A percentile compares a stretch with the other conserved stretches of the same genome.
phyloP scores from a whole-genome alignment of 1,140 invertebrate species.

The Olivierus martensii region DNA sequence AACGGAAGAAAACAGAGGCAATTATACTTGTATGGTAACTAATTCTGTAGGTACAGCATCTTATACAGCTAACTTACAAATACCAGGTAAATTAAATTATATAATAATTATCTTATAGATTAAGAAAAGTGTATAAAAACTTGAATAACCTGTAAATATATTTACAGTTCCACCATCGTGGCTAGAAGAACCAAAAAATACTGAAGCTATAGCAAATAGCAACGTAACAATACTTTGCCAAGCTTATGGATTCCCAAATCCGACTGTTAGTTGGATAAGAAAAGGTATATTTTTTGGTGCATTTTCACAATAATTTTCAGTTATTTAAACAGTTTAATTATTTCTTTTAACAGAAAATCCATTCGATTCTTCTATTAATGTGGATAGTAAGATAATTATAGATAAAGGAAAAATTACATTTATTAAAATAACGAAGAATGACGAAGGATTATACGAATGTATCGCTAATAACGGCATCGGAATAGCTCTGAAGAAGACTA shows the following conservation, averaged over 20 bases:
- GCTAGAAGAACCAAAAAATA: slow-evolving; percentile 73
- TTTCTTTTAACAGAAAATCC: too few relatives aligned
- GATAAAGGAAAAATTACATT: too few relatives aligned
- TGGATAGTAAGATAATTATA: too few relatives aligned
- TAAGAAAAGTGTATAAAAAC: too few relatives aligned
- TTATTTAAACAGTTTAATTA: too few relatives aligned
- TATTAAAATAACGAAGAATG: neutral
- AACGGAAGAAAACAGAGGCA: slow-evolving; percentile 31
- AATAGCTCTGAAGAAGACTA: slow-evolving; percentile 5
- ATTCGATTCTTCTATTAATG: too few relatives aligned
- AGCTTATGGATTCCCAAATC: slow-evolving; percentile 75
- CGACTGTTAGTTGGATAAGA: slow-evolving; percentile 60
- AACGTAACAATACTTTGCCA: slow-evolving; percentile 72
- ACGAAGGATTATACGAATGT: slow-evolving; percentile 10
- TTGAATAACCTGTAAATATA: too few relatives aligned
- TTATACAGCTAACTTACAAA: slow-evolving; percentile 36
- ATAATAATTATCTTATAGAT: slow-evolving; percentile 13
- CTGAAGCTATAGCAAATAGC: slow-evolving; percentile 66
- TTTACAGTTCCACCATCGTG: slow-evolving; percentile 51
- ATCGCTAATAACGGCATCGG: slow-evolving; percentile 11
- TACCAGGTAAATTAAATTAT: slow-evolving; percentile 51
- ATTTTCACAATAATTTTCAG: too few relatives aligned
- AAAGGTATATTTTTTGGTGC: neutral
- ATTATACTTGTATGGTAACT: slow-evolving; percentile 45
- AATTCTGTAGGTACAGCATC: slow-evolving; percentile 29